Evolutionary conservation across 1,140 invertebrate genomes (phyloP), one percentile per base, ranked within the genome.

Genomic region (Drosophila watanabei): DNA sequence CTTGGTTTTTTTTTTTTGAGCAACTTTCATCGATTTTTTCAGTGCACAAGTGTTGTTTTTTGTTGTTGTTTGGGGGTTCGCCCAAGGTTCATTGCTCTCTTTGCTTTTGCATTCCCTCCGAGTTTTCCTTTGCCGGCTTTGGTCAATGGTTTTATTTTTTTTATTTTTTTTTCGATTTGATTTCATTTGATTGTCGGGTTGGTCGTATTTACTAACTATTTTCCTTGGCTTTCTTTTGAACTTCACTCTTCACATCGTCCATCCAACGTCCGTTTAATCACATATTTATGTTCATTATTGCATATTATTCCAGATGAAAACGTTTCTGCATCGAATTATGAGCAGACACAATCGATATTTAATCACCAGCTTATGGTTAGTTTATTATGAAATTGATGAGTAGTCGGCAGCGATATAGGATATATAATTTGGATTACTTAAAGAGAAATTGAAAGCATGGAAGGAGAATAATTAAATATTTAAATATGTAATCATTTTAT

Each of bases 291-390:
- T 9, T 64, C 71, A 84, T 84, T 84, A 80, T 84, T 59, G 76
- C 76, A 56, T 75, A 71, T 80, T 84, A 80, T 84, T 54, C 43
- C 82, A 75, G 60, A 63, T 82, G 60, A 82, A 82, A 75, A 56
- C 79, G 48, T 70, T 86, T 86, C n/a, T 59, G 46, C 45, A 63
- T 65, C 24, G 32, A 79, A 79, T 82, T 79, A 46, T 16, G 18
- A 16, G 20, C 43, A 39, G 61, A 51, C 76, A 58, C 76, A 86
- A 82, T 86, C 82, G 80, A 82, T 87, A 82, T 68, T 87, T 86
- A 86, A 86, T 86, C 60, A 82, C 64, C 71, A 59, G 60, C 78
- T 62, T 79, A 76, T 76, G 71, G 30, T 79, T 60, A 37, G 62
- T 51, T 62, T 66, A 70, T 85, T 87, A 85, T 79, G 69, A 82